These are phyloP conservation scores for Clanis bilineata DNA, from an alignment of 2,888 invertebrate genomes.

Conservation along the genomic window DNA sequence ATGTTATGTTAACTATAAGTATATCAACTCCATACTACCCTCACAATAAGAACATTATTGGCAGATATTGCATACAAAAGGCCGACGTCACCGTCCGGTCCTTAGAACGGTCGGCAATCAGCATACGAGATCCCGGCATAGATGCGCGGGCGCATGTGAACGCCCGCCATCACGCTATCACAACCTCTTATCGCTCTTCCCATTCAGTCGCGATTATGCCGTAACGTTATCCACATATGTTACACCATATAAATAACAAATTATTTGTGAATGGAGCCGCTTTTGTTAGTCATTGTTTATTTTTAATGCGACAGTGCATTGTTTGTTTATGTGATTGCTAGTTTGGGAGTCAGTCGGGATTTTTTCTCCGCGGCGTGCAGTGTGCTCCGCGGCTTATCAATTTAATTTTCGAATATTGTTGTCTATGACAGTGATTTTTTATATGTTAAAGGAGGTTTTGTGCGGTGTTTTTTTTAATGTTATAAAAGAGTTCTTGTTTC, in stretches of 20 bases:
- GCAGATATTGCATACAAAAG: slow-evolving; percentile 11
- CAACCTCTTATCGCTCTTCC: slow-evolving; percentile 50
- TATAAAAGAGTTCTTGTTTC: too few relatives aligned
- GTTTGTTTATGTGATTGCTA: slow-evolving; percentile 3
- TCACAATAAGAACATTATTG: not conserved
- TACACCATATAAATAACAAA: slow-evolving; percentile 24
- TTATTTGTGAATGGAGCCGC: slow-evolving; percentile 20
- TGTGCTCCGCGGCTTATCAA: not conserved
- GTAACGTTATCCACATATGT: slow-evolving; percentile 32
- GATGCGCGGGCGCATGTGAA: slow-evolving; percentile 13
- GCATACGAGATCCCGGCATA: not conserved
- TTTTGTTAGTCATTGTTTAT: slow-evolving; percentile 15
- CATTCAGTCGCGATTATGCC: slow-evolving; percentile 49
- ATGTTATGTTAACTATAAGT: too few relatives aligned
- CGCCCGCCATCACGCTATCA: slow-evolving; percentile 44
- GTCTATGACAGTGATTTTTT: not conserved
- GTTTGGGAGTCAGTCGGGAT: slow-evolving; percentile 3
- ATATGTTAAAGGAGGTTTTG: not conserved
- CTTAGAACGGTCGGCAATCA: not conserved
- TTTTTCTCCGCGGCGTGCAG: not conserved
- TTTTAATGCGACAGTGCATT: not conserved
- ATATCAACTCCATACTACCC: not conserved
- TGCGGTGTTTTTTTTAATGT: too few relatives aligned
- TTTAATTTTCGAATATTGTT: not conserved
- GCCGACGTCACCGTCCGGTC: not conserved